phyloP scores from a whole-genome alignment of 2,888 invertebrate species.

The Gryllus longicercus region DNA sequence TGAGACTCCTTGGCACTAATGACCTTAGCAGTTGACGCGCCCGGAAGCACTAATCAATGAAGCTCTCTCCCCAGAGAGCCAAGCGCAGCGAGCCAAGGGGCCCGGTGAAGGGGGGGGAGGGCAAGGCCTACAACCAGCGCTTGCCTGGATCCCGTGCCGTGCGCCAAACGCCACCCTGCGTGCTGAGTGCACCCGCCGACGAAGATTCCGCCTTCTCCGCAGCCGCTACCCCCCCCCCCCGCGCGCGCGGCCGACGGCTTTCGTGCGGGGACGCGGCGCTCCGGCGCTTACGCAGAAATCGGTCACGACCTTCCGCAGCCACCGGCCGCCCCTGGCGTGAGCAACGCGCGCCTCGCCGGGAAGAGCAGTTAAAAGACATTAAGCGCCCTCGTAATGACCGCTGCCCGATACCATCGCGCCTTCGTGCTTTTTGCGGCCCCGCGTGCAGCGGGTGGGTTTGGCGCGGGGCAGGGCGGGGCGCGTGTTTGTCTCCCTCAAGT shows the following conservation, averaged over 20 bases:
- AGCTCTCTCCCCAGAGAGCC: no score
- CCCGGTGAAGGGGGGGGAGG: no score
- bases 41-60: no score
- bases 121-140: no score
- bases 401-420: neutral
- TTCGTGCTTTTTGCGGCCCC: neutral
- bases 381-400: constrained; percentile 3
- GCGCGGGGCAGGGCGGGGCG: no score
- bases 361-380: neutral
- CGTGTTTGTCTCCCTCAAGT: no score
- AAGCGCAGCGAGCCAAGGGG: no score
- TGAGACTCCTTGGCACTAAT: no score
- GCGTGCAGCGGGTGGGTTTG: no score
- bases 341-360: neutral
- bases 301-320: neutral
- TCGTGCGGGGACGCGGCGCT: no score
- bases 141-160: neutral
- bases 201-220: neutral
- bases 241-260: no score
- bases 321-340: neutral
- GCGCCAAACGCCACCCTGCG: neutral
- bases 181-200: neutral
- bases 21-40: no score
- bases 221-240: neutral
- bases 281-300: neutral